These are phyloP conservation scores for Spizaetus ornatus DNA, from an alignment of 2,113 vertebrate species.

Conservation along the genomic window DNA sequence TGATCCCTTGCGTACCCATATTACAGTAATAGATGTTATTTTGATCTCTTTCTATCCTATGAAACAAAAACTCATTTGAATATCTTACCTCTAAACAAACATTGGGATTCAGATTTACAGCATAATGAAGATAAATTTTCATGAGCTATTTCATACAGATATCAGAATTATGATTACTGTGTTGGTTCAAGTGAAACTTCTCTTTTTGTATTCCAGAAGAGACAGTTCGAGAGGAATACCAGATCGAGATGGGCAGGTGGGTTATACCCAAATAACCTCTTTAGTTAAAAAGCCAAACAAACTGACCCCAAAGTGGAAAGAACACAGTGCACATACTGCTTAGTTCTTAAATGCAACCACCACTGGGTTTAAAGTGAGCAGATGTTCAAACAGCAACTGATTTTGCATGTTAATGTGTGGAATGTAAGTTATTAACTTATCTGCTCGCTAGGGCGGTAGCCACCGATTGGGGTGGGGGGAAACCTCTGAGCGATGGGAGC, in stretches of 20 bases:
- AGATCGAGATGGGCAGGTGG: constrained; percentile 80
- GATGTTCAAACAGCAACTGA: neutral
- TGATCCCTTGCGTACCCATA: neutral
- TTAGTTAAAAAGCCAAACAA: neutral
- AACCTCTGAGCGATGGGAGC: neutral
- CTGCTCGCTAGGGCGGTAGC: neutral
- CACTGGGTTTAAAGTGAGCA: neutral
- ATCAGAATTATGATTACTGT: neutral
- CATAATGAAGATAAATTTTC: neutral
- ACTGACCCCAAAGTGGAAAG: neutral
- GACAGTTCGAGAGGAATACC: constrained; percentile 77
- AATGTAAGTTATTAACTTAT: neutral
- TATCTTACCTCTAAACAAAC: neutral
- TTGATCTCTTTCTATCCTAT: neutral
- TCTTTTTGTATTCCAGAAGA: constrained; percentile 65
- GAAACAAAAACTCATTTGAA: neutral
- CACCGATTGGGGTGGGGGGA: neutral
- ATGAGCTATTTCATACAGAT: neutral
- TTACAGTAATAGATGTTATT: neutral
- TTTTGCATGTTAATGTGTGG: rapidly evolving
- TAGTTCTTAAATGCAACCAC: neutral
- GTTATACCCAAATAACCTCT: neutral
- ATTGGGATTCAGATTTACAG: neutral
- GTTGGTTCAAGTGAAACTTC: neutral
- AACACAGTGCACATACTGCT: neutral